These are phyloP conservation scores for Spisula solida DNA, from an alignment of 2,888 invertebrate genomes.

Conservation along the genomic window DNA sequence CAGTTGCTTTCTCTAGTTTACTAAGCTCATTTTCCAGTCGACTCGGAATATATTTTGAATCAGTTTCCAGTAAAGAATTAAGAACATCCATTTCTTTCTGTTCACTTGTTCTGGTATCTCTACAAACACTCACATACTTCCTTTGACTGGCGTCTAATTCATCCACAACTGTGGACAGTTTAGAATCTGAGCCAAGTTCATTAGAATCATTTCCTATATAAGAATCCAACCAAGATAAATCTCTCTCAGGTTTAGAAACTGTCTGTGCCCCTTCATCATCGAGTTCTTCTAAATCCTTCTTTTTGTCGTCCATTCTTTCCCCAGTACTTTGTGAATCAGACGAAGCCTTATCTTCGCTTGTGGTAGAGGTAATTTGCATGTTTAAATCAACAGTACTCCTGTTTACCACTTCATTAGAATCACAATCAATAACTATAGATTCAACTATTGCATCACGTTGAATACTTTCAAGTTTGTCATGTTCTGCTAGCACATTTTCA, in stretches of 20 bases:
- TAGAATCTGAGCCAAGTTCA: neutral
- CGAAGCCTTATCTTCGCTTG: neutral
- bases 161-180: neutral
- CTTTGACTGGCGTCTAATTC: neutral
- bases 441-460: neutral
- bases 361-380: neutral
- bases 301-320: neutral
- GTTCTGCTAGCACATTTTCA: neutral
- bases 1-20: slow-evolving; percentile 34
- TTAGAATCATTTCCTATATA: neutral
- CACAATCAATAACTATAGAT: neutral
- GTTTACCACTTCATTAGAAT: neutral
- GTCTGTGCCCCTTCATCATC: neutral
- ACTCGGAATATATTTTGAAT: slow-evolving; percentile 44
- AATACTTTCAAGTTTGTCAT: neutral
- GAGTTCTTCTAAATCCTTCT: neutral
- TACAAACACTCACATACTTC: neutral
- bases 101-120: neutral
- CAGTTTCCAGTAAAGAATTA: neutral
- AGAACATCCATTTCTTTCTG: slow-evolving; percentile 29
- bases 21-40: slow-evolving; percentile 53
- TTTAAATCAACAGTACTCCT: neutral
- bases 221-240: slow-evolving; percentile 58
- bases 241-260: slow-evolving; percentile 44
- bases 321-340: neutral